phyloP scores from a whole-genome alignment of 1,140 invertebrate species.

The Drosophila insularis region DNA sequence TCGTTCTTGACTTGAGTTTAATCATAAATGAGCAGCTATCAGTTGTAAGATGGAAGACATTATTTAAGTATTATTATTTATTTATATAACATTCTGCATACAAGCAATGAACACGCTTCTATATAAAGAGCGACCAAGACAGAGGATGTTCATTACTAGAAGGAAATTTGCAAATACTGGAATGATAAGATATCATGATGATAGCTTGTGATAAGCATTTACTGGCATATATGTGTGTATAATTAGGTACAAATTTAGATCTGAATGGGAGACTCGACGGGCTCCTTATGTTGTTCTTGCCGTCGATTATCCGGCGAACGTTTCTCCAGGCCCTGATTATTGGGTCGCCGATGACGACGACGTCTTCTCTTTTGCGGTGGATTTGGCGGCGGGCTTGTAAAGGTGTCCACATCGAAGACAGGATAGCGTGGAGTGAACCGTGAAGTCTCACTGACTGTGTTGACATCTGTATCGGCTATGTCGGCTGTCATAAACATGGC shows the following conservation, averaged over 20 bases:
- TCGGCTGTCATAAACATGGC: constrained; percentile 78
- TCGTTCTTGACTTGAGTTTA: not conserved
- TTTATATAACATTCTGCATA: constrained; percentile 39
- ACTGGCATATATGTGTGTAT: not conserved
- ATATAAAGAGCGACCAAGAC: not conserved
- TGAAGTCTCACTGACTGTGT: constrained; percentile 64
- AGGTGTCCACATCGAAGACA: constrained; percentile 73
- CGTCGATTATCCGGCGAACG: not conserved
- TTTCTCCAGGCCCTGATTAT: constrained; percentile 39
- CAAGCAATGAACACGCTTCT: constrained; percentile 1
- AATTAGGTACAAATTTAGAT: constrained; percentile 39
- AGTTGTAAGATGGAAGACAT: constrained; percentile 15
- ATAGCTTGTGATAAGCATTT: constrained; percentile 16
- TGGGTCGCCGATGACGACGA: constrained; percentile 51
- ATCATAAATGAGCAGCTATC: constrained; percentile 17
- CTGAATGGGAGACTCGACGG: constrained; percentile 67
- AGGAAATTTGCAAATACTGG: constrained; percentile 54
- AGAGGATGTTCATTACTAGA: constrained; percentile 5
- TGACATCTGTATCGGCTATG: constrained; percentile 74
- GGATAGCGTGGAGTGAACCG: constrained; percentile 75
- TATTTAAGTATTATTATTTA: constrained; percentile 38
- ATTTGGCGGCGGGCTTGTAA: constrained; percentile 69
- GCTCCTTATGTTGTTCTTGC: constrained; percentile 36
- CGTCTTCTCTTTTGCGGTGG: constrained; percentile 60
- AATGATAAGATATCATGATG: constrained; percentile 59